A percentile compares a stretch with the other conserved stretches of the same genome.
Evolutionary conservation across 53 echinoderm and acorn worm species (phyloP).

Genomic region (Paelopatides confundens): DNA sequence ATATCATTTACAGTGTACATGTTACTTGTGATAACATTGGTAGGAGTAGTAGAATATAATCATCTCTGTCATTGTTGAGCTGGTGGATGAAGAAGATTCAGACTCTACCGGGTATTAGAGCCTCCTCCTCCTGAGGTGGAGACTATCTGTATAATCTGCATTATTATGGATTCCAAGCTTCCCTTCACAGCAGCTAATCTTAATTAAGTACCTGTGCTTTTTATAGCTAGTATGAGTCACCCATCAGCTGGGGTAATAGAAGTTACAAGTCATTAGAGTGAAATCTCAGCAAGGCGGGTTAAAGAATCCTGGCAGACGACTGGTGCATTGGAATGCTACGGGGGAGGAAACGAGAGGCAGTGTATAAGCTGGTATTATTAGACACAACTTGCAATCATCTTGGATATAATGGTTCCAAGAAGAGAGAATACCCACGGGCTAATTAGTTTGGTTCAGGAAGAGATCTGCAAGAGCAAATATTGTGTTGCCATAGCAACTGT

Average conservation of each 20-base stretch:
- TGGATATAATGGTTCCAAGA: background rate
- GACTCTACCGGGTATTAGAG: too few species aligned
- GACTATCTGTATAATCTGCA: background rate
- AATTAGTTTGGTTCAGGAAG: background rate
- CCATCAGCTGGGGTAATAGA: background rate
- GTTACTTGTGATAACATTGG: too few species aligned
- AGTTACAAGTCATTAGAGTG: constrained; percentile 15
- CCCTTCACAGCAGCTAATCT: background rate
- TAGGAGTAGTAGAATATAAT: too few species aligned
- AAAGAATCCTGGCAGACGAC: background rate
- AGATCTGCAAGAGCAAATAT: constrained; percentile 6
- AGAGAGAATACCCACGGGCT: background rate
- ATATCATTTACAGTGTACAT: too few species aligned
- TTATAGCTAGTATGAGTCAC: constrained; percentile 17
- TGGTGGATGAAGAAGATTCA: too few species aligned
- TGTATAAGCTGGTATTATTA: too few species aligned
- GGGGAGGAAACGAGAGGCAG: too few species aligned
- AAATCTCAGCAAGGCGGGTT: too few species aligned
- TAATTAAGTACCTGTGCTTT: constrained; percentile 19
- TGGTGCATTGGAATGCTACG: background rate
- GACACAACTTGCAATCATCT: background rate
- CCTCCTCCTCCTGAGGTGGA: too few species aligned
- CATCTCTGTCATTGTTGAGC: too few species aligned
- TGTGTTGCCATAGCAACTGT: constrained; percentile 11
- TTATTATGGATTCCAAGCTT: background rate